Evolutionary conservation across 2,113 vertebrate species (phyloP), one percentile per base, ranked within the genome.

Genomic region (Halichoerus grypus): DNA sequence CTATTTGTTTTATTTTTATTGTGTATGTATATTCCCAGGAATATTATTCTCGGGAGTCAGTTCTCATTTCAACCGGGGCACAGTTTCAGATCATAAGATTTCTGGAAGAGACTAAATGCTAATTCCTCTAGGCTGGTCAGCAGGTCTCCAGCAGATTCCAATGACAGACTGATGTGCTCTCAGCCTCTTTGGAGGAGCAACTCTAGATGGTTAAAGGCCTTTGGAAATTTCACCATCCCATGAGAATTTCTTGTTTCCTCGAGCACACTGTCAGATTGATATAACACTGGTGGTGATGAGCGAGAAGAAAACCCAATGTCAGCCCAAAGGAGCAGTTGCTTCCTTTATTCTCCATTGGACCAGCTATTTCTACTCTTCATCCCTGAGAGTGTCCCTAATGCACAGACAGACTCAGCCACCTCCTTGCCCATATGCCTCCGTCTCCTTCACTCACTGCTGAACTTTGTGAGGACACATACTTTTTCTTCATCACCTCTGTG

Each of bases 71-170:
- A 94, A 72, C 33, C 53, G 5, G 39, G 67, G 57, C 65, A 88
- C 31, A 69, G 88, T 91, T 97, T 96, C 88, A 92, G 63, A 90
- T 79, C 88, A n/a, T 57, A 28, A 65, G 69, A 89, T 94, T 69
- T 95, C 81, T 89, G 22, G 72, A 63, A 91, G 63, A 96, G 63
- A 94, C 88, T 92, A 77, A 91, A 76, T 85, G 31, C 36, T 69
- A 88, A 81, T 88, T 88, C 77, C 51, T 96, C 86, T 46, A 71
- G 53, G 14, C 49, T 53, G 51, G 42, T 87, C 31, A 67, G 21
- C 59, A 59, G 21, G 28, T 82, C 21, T 24, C 77, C 28, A 61
- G 49, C n/a, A 86, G 63, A 63, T 88, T 26, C 69, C 46, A 81
- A 11, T 65, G 86, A 91, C n/a, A 33, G 77, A 88, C 21, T 65